Percentiles rank a stretch among this genome's conserved stretches.
phyloP scores from a whole-genome alignment of 2,797 vertebrate genomes.

The Poeciliopsis gracilis region DNA sequence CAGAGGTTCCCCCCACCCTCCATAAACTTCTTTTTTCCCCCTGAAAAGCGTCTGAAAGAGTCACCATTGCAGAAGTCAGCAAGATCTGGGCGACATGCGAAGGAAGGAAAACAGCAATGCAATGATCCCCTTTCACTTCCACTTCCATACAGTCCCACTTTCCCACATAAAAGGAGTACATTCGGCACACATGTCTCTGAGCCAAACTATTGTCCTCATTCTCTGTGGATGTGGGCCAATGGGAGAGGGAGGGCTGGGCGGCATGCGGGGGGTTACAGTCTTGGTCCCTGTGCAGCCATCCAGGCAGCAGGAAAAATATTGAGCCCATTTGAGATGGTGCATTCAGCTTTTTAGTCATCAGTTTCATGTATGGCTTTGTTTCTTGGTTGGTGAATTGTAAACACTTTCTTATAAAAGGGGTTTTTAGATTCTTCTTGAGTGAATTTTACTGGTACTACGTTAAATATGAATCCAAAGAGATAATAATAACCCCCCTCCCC shows the following conservation, averaged over 20 bases:
- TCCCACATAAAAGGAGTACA: slow-evolving; percentile 72
- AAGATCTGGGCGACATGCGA: slow-evolving; percentile 14
- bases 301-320: slow-evolving; percentile 59
- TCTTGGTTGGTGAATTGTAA: too few species aligned
- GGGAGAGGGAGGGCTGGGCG: slow-evolving; percentile 53
- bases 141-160: slow-evolving; percentile 58
- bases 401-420: not conserved
- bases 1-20: not conserved
- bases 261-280: slow-evolving; percentile 44
- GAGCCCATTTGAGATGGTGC: slow-evolving; percentile 40
- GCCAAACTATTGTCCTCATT: slow-evolving; percentile 79
- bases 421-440: not conserved
- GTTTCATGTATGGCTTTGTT: slow-evolving; percentile 23
- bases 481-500: too few species aligned
- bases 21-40: not conserved
- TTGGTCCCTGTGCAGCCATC: slow-evolving; percentile 50
- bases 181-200: slow-evolving; percentile 74
- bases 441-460: not conserved
- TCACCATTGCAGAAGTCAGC: slow-evolving; percentile 4
- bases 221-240: slow-evolving; percentile 76
- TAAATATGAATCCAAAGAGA: not conserved
- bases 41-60: slow-evolving; percentile 4
- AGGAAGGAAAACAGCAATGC: slow-evolving; percentile 51
- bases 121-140: slow-evolving; percentile 51
- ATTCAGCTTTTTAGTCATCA: slow-evolving; percentile 38